Conservation (phyloP, 2,888 invertebrate species). For the Dyspetes luteomarginatus region DNA sequence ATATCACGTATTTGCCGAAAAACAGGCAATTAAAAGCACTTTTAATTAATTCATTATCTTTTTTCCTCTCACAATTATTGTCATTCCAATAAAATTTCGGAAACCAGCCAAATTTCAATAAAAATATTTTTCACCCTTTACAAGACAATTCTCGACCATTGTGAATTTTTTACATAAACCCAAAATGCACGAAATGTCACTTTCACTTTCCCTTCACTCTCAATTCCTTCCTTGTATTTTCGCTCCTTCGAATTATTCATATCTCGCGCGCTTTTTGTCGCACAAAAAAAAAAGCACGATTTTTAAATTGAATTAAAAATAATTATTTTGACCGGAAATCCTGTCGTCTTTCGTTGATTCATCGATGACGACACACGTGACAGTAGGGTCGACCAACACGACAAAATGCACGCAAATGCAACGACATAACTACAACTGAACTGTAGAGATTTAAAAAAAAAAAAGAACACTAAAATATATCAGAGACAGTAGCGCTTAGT, state of each 20-base stretch:
- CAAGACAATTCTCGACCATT: neutral
- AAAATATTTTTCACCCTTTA: neutral
- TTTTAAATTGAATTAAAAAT: neutral
- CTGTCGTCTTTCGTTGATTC: neutral
- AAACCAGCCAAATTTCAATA: neutral
- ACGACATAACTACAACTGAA: neutral
- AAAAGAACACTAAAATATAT: neutral
- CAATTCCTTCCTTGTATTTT: neutral
- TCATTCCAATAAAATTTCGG: neutral
- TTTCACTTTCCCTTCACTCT: neutral
- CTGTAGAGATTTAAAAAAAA: neutral
- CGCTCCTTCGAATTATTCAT: constrained; percentile 29
- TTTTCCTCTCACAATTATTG: neutral
- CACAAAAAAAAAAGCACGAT: neutral
- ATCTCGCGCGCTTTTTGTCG: neutral
- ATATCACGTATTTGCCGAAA: neutral
- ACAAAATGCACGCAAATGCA: neutral
- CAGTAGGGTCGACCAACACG: neutral
- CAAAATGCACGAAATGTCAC: neutral
- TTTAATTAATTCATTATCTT: neutral
- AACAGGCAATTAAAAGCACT: neutral
- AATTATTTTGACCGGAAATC: neutral
- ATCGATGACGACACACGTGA: constrained; percentile 3
- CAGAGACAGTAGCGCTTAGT: constrained; percentile 22
- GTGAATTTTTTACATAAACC: neutral